A percentile compares a stretch with the other conserved stretches of the same genome.
phyloP scores from a whole-genome alignment of 2,888 invertebrate genomes.

The Dicycla oo region DNA sequence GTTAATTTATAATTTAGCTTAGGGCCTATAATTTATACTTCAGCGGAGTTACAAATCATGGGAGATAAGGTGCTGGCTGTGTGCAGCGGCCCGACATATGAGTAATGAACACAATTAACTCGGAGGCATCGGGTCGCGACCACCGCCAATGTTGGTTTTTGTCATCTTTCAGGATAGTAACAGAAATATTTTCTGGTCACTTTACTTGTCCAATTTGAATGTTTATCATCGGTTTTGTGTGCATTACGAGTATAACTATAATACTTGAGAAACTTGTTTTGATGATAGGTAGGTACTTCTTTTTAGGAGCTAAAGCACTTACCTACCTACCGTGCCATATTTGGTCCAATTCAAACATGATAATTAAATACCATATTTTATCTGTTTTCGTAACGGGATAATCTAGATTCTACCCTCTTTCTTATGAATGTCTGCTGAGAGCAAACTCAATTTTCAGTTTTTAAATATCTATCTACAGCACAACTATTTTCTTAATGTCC shows the following conservation, averaged over 20 bases:
- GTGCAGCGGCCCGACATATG: constrained; percentile 78
- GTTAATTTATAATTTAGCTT: constrained; percentile 75
- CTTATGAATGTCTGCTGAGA: neutral
- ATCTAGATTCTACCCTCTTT: neutral
- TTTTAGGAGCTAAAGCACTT: neutral
- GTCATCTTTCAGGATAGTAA: constrained; percentile 76
- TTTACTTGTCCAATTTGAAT: neutral
- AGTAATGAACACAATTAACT: constrained; percentile 88
- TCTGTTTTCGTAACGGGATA: neutral
- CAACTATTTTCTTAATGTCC: no score
- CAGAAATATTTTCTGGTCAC: constrained; percentile 71
- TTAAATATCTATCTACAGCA: no score
- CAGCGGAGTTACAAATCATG: constrained; percentile 84
- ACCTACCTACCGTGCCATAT: neutral
- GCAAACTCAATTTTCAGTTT: constrained; percentile 2
- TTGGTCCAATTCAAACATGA: neutral
- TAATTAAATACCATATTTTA: neutral
- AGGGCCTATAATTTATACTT: constrained; percentile 80
- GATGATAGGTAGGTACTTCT: neutral
- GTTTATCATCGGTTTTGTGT: neutral
- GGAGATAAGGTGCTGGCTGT: constrained; percentile 80
- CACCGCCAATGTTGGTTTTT: constrained; percentile 80
- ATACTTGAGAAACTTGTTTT: neutral
- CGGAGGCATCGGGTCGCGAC: constrained; percentile 74
- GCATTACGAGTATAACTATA: no score